Evolutionary conservation across 2,888 invertebrate species (phyloP), one percentile per base, ranked within the genome.

Genomic region (Phlogophora meticulosa): DNA sequence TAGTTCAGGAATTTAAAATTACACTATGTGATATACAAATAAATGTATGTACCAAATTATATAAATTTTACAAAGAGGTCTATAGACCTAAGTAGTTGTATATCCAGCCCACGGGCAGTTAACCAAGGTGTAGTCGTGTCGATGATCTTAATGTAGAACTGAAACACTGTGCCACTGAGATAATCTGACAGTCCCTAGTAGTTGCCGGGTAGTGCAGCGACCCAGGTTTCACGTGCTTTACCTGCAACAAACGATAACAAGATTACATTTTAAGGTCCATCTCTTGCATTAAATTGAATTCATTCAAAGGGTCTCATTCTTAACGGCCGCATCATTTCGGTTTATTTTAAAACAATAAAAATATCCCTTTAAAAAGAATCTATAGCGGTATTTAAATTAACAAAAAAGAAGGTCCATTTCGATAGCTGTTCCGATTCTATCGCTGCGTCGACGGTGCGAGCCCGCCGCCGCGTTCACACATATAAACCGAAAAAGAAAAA

Each of bases 391-490:
- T 93, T 92, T 92, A 94, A 94, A 94, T 94, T 89, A 93, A 92
- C 87, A 93, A 94, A 94, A 91, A 94, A 93, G 87, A 90, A 91
- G 90, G 87, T 84, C 82, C 88, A 86, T 85, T 86, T 86, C 87
- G 90, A 94, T 93, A 92, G 92, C 83, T 88, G 91, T 88, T 90
- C 86, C 85, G 93, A 94, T 94, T 93, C 90, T 93, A 94, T 93
- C 93, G 88, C 87, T 67, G 85, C 75, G 85, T 85, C 87, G 85
- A 80, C 86, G 87, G 84, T 83, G 84, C 86, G 86, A 88, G 91
- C 92, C 94, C 92, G 92, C 93, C 93, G 92, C 91, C 85, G 92
- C 90, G 94, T 91, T 94, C 94, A 94, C 95, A 94, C 94, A 94
- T 93, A 90, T 90, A 89, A 91, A 91, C 89, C 91, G 82, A 92